These are phyloP conservation scores for Phoxinus phoxinus DNA, from an alignment of 2,113 vertebrate genomes.

Conservation along the genomic window DNA sequence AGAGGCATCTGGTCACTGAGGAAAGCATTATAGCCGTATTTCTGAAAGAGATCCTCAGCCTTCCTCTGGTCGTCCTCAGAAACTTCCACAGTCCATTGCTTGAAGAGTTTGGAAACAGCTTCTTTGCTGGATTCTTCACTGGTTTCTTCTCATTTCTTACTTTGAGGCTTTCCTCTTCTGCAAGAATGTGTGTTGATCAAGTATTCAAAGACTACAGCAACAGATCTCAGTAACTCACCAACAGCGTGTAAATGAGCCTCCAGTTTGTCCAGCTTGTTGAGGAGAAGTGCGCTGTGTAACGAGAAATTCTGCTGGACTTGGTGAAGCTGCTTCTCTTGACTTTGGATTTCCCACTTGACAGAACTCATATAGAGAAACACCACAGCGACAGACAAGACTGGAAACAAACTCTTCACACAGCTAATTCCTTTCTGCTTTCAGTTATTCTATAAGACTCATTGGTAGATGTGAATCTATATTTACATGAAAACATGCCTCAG, in stretches of 20 bases:
- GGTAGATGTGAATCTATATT: background rate
- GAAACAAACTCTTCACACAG: background rate
- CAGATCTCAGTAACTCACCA: slow-evolving; percentile 57
- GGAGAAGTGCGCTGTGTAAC: slow-evolving; percentile 51
- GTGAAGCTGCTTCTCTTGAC: slow-evolving; percentile 54
- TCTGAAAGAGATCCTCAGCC: slow-evolving; percentile 66
- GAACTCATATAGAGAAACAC: slow-evolving; percentile 59
- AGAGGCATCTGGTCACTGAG: slow-evolving; percentile 74
- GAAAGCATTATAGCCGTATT: slow-evolving; percentile 75
- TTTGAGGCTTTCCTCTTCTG: background rate
- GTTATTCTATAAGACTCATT: background rate
- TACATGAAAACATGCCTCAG: background rate
- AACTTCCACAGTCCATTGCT: slow-evolving; percentile 64
- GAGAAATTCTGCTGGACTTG: slow-evolving; percentile 57
- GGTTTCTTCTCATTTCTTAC: slow-evolving; percentile 42
- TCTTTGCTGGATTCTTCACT: slow-evolving; percentile 58
- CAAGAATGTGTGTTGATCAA: background rate
- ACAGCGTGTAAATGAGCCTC: slow-evolving; percentile 61
- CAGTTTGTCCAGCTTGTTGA: slow-evolving; percentile 65
- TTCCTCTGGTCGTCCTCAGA: slow-evolving; percentile 72
- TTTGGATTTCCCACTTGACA: slow-evolving; percentile 55
- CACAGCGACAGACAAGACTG: background rate
- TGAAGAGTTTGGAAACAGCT: slow-evolving; percentile 73
- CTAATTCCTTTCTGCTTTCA: background rate
- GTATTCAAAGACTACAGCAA: too few species aligned